Conservation (phyloP, 2,113 vertebrate species). For the Eolophus roseicapilla region DNA sequence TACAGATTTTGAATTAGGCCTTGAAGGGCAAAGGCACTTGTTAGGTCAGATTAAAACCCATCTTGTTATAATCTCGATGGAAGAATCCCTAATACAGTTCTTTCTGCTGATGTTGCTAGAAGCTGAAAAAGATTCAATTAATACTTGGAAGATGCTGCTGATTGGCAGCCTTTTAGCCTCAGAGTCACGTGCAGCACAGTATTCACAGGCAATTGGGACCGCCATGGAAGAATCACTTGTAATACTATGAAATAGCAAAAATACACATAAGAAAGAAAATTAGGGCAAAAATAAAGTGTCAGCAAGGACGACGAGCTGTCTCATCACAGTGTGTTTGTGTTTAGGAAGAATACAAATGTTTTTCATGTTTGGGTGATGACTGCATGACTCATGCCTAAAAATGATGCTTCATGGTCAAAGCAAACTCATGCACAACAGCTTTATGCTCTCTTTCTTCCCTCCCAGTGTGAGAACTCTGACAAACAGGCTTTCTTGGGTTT, state of each 20-base stretch:
- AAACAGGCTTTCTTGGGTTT: background rate
- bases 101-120: background rate
- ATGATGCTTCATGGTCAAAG: background rate
- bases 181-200: accelerated
- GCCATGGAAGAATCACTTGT: background rate
- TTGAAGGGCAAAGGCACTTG: constrained; percentile 30
- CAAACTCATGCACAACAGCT: background rate
- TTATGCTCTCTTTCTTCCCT: background rate
- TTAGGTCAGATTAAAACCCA: constrained; percentile 15
- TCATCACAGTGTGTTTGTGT: background rate
- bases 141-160: background rate
- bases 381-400: constrained; percentile 10
- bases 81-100: background rate
- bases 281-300: background rate
- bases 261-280: background rate
- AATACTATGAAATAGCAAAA: background rate
- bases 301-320: background rate
- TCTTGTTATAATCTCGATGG: background rate
- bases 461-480: background rate
- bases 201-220: background rate
- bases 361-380: constrained; percentile 36
- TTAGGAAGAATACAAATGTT: background rate
- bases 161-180: background rate
- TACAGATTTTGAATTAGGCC: constrained; percentile 33
- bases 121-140: constrained; percentile 32